Conservation (phyloP, 1,140 invertebrate species). For the Pachypeltis micranthus region DNA sequence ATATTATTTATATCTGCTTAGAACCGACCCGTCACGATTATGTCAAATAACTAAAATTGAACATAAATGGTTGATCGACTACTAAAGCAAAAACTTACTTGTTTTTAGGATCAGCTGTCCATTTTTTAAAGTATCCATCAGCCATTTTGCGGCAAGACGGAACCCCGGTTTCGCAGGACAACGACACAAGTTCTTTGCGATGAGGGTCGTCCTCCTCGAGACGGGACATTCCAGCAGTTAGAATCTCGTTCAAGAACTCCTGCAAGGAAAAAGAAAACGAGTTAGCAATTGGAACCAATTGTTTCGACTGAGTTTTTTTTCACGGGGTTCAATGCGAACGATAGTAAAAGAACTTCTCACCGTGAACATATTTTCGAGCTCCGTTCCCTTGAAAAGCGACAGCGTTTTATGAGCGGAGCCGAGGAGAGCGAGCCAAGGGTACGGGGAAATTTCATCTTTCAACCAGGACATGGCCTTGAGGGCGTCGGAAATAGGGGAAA, state of each 20-base stretch:
- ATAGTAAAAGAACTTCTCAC: no score
- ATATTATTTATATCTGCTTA: no score
- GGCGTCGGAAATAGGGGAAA: slow-evolving; percentile 2
- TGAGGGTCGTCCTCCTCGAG: slow-evolving; percentile 14
- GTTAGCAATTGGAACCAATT: no score
- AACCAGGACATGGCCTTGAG: slow-evolving; percentile 11
- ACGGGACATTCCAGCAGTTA: slow-evolving; percentile 2
- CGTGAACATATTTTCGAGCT: slow-evolving; percentile 3
- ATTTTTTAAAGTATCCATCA: slow-evolving; percentile 5
- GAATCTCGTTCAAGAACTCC: slow-evolving; percentile 11
- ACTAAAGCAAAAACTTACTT: no score
- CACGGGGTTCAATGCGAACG: no score
- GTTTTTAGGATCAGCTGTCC: not conserved
- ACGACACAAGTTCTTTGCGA: slow-evolving; percentile 7
- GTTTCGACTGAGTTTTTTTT: no score
- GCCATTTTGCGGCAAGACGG: slow-evolving; percentile 11
- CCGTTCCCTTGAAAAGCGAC: slow-evolving; percentile 1
- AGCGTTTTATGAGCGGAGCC: slow-evolving; percentile 1
- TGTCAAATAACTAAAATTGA: no score
- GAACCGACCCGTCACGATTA: no score
- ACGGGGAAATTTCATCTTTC: slow-evolving; percentile 4
- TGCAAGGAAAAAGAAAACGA: no score
- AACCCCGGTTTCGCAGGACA: slow-evolving; percentile 12
- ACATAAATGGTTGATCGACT: no score
- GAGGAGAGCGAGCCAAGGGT: slow-evolving; percentile 12